Base-by-base conservation (phyloP, 2,888 invertebrate species). In the Drosophila quasianomalipes region DNA sequence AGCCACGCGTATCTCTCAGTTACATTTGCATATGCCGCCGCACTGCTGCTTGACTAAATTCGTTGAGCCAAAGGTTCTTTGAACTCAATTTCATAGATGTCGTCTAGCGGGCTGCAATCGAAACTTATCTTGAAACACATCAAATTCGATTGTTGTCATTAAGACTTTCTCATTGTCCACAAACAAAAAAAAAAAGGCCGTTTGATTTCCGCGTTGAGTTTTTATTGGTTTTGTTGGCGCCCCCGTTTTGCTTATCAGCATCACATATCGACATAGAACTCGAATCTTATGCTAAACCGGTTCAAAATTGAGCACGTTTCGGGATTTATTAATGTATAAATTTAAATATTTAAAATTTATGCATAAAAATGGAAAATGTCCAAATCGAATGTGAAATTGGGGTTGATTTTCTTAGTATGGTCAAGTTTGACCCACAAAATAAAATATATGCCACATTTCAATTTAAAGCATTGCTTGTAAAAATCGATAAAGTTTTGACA, bases 1-100 rank as follows among this genome's bases (percentile, higher is more conserved):
- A 85, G 81, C 84, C 61, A 74, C 87, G 89, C 85, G 90, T 90
- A 79, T 90, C 90, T 73, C 41, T 79, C 74, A 76, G 90, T 86
- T 90, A 83, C 79, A 90, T 85, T 90, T 83, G 74, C 90, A 90
- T 85, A 89, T 62, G 19, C 72, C 47, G 16, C 39, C 22, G 33
- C 19, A 30, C 39, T 39, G 31, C 16, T 37, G 28, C 35, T 35
- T 33, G 58, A 49, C 55, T 54, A 33, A 52, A 55, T 66, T 69
- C 68, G n/a, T 28, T 19, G 26, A 55, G 65, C 44, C 35, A 41
- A 67, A 39, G 85, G 85, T 90, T 85, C 90, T 69, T 85, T 90
- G 85, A 85, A 85, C 85, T 67, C 73, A 28, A 52, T 68, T 87
- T 74, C 58, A 71, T 70, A 51, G 72, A 35, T 30, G 28, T 26